Base-by-base conservation (phyloP, 2,888 invertebrate species). In the Limnephilus rhombicus region DNA sequence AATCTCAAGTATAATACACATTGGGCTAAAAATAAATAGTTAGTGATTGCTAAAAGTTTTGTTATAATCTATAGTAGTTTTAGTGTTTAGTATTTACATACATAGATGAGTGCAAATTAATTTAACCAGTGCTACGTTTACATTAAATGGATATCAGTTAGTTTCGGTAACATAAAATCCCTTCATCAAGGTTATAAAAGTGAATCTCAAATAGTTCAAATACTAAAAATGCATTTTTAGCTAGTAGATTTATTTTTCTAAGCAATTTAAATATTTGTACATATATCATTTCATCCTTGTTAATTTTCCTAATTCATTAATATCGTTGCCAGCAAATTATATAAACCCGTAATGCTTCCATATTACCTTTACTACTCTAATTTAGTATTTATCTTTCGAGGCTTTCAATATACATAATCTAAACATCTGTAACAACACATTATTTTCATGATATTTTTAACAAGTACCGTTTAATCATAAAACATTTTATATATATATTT, bases 211-310 rank as follows among this genome's bases (percentile, higher is more conserved):
- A 31, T 29, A 37, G 29, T 87, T 53, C 45, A 45, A 34, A 12
- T 87, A 53, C 15, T 86, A 49, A 68, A 68, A 68, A 68, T 37
- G 85, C 85, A 86, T 86, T 86, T 86, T 41, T 86, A 86, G 85
- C 45, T 31, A 45, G 85, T 86, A 86, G 85, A 87, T 29, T 87
- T 87, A 34, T 87, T 49, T 34, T 87, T 87, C 12, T 85, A 68
- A 68, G 24, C 24, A 24, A 24, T n/a, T 24, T 68, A 18, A 15
- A 49, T 13, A 18, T 53, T 3, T 53, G 24, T 68, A 24, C 9
- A 68, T 68, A 68, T n/a, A 68, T 68, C n/a, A n/a, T 68, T 68
- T 68, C 24, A 9, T 68, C 68, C 1, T 0, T 68, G 68, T 68
- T 68, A 68, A 68, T 24, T 68, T 68, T 68, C 68, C 68, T 68